Evolutionary conservation across 2,888 invertebrate genomes (phyloP).

Genomic region (Polymixis flavicincta): DNA sequence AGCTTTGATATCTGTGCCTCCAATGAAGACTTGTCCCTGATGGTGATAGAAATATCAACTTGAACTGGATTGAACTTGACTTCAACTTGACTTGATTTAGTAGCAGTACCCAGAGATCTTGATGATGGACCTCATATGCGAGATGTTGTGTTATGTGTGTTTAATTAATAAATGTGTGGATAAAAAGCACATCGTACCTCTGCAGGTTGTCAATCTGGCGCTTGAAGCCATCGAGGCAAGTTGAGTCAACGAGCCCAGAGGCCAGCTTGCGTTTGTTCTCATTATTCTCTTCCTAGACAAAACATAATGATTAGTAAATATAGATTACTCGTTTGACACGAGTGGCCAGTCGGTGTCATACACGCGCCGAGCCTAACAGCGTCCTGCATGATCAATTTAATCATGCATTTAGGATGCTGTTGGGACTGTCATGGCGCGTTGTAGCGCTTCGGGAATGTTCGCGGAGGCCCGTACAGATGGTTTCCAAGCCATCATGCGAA

Average conservation of each 20-base stretch:
- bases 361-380: background rate
- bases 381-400: no score
- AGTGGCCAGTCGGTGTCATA: background rate
- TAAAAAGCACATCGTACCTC: constrained; percentile 84
- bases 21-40: constrained; percentile 92
- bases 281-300: constrained; percentile 84
- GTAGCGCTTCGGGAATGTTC: no score
- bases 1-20: constrained; percentile 93
- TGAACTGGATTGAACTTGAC: no score
- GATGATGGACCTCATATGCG: background rate
- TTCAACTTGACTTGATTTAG: no score
- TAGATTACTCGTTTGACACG: no score
- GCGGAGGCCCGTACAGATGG: no score
- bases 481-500: no score
- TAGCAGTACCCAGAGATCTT: background rate
- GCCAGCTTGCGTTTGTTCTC: constrained; percentile 88
- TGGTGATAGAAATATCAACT: background rate
- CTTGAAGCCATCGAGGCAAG: constrained; percentile 92
- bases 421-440: no score
- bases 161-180: no score
- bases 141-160: no score
- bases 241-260: constrained; percentile 88
- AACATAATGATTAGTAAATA: no score
- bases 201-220: constrained; percentile 93
- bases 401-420: no score